phyloP scores from a whole-genome alignment of 1,140 invertebrate species.

The Drosophila nigromelanica region DNA sequence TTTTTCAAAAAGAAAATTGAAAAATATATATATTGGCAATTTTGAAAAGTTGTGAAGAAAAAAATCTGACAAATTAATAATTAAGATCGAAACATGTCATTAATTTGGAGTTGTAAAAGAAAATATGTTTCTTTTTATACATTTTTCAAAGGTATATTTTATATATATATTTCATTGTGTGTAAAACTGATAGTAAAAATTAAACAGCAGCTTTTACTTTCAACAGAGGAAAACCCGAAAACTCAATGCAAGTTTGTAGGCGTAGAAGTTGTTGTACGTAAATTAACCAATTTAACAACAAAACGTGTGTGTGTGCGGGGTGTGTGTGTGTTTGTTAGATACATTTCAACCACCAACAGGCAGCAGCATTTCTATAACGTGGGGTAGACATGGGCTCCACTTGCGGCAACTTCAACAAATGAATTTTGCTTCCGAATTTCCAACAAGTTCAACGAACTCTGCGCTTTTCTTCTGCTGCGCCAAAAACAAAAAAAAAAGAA shows the following conservation, averaged over 20 bases:
- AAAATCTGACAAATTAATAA: too few relatives aligned
- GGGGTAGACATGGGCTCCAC: conserved; percentile 28
- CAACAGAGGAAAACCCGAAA: not conserved
- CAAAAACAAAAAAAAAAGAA: conserved; percentile 25
- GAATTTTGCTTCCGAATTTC: conserved; percentile 52
- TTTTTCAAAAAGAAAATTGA: too few relatives aligned
- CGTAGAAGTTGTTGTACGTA: conserved; percentile 33
- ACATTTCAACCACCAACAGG: conserved; percentile 34
- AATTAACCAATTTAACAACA: conserved; percentile 56
- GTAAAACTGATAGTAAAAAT: not conserved
- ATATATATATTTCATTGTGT: too few relatives aligned
- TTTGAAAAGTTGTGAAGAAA: too few relatives aligned
- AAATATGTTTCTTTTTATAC: too few relatives aligned
- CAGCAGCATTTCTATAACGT: conserved; percentile 17
- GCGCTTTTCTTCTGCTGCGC: conserved; percentile 27
- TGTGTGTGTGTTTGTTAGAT: conserved; percentile 9
- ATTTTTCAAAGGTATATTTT: too few relatives aligned
- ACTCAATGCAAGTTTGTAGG: conserved; percentile 14
- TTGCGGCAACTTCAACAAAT: conserved; percentile 19
- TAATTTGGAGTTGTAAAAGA: too few relatives aligned
- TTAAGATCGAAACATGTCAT: too few relatives aligned
- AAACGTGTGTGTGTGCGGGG: conserved; percentile 7
- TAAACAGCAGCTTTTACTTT: not conserved
- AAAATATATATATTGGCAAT: too few relatives aligned
- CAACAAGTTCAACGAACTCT: conserved; percentile 59